Percentiles rank a stretch among this genome's conserved stretches.
Conservation (phyloP, 2,888 invertebrate species). For the Chrysodeixis includens region DNA sequence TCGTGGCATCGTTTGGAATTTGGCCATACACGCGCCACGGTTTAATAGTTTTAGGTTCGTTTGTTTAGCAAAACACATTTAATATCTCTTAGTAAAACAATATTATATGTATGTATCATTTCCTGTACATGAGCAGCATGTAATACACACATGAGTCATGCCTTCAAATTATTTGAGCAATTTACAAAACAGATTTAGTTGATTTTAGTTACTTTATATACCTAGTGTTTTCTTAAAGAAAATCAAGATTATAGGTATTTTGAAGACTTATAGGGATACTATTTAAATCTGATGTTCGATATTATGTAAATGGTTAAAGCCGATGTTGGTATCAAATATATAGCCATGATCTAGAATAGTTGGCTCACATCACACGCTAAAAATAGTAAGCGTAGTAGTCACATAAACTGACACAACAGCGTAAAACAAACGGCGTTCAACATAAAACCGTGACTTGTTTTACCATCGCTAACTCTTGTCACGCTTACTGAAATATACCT, state of each 20-base stretch:
- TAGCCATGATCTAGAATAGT: slow-evolving; percentile 66
- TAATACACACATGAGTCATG: not conserved
- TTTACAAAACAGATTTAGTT: not conserved
- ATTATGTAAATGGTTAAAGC: slow-evolving; percentile 34
- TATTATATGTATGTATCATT: not conserved
- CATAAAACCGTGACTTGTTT: slow-evolving; percentile 48
- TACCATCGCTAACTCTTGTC: slow-evolving; percentile 37
- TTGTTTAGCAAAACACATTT: not conserved
- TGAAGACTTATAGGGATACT: slow-evolving; percentile 2
- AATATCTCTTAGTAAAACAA: not conserved
- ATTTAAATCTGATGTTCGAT: slow-evolving; percentile 23
- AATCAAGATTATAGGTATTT: slow-evolving; percentile 7
- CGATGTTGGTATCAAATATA: slow-evolving; percentile 48
- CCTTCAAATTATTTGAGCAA: too few relatives aligned
- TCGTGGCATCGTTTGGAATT: not conserved
- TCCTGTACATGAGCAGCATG: not conserved
- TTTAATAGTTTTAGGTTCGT: not conserved
- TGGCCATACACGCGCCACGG: not conserved
- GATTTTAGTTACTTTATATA: not conserved
- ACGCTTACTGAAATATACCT: slow-evolving; percentile 15
- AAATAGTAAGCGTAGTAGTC: slow-evolving; percentile 58
- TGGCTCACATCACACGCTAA: slow-evolving; percentile 64
- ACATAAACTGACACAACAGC: slow-evolving; percentile 53
- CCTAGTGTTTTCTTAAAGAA: not conserved
- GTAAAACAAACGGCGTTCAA: slow-evolving; percentile 54